A percentile compares a stretch with the other conserved stretches of the same genome.
Conservation (phyloP, 2,113 vertebrate genomes). For the Cyanocitta stelleri region DNA sequence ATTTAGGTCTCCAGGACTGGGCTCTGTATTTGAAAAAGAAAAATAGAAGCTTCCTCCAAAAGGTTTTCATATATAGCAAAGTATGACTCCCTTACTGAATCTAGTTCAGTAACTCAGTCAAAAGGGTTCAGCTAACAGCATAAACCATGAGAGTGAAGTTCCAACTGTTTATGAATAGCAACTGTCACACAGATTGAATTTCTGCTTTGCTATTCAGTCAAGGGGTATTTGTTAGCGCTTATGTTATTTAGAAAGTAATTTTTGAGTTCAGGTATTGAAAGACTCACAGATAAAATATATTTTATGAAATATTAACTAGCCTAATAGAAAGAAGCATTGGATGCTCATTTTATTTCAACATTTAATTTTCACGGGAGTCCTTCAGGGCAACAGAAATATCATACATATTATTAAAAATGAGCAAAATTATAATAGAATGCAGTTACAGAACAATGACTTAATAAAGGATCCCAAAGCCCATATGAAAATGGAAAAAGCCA, state of each 20-base stretch:
- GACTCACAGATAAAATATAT: neutral
- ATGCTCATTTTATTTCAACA: constrained; percentile 55
- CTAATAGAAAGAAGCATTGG: constrained; percentile 8
- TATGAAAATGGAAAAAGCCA: neutral
- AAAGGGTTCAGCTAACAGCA: constrained; percentile 23
- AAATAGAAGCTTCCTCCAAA: neutral
- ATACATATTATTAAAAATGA: constrained; percentile 44
- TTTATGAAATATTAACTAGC: constrained; percentile 42
- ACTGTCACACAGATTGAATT: constrained; percentile 42
- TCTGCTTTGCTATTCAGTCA: constrained; percentile 54
- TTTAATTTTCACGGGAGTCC: constrained; percentile 60
- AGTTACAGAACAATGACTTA: constrained; percentile 29
- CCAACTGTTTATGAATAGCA: constrained; percentile 37
- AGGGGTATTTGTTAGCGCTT: constrained; percentile 42
- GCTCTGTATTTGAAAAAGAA: neutral
- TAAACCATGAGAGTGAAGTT: neutral
- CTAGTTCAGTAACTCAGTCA: neutral
- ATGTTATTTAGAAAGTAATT: constrained; percentile 53
- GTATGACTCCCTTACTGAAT: constrained; percentile 5
- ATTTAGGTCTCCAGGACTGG: neutral
- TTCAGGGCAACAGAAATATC: constrained; percentile 40
- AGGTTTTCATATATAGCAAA: neutral
- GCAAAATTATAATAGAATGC: constrained; percentile 29
- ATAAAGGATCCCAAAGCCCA: constrained; percentile 17
- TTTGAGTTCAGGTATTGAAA: constrained; percentile 43